phyloP scores from a whole-genome alignment of 1,140 invertebrate genomes.

The Teleogryllus occipitalis region DNA sequence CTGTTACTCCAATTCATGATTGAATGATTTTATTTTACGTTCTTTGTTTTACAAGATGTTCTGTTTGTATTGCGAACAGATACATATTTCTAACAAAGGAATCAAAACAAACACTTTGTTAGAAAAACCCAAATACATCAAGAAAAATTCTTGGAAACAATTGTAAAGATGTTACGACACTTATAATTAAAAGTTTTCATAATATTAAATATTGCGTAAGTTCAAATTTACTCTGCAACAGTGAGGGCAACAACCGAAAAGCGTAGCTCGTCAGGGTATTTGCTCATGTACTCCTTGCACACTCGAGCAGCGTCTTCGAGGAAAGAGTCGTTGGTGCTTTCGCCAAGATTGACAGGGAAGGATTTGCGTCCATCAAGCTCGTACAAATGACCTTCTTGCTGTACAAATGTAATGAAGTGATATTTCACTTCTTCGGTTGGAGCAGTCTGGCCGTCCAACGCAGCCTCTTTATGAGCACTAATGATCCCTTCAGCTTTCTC shows the following conservation, averaged over 20 bases:
- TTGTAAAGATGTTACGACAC: no score
- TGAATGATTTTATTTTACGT: no score
- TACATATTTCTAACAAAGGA: no score
- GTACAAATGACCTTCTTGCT: slow-evolving; percentile 75
- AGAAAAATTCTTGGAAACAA: no score
- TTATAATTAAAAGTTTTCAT: no score
- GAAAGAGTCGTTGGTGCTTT: slow-evolving; percentile 61
- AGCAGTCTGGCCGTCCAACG: slow-evolving; percentile 84
- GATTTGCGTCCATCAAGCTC: slow-evolving; percentile 88
- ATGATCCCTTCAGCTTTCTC: slow-evolving; percentile 63
- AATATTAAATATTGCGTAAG: background rate
- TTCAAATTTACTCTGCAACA: slow-evolving; percentile 28
- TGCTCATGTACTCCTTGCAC: slow-evolving; percentile 72
- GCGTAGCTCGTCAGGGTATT: slow-evolving; percentile 72
- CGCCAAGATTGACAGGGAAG: slow-evolving; percentile 76
- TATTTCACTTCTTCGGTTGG: slow-evolving; percentile 69
- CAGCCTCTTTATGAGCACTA: slow-evolving; percentile 72
- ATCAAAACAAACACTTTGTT: no score
- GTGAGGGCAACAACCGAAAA: slow-evolving; percentile 73
- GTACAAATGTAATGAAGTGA: slow-evolving; percentile 85
- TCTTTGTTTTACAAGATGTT: no score
- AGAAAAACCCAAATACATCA: no score
- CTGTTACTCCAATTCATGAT: no score
- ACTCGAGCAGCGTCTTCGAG: slow-evolving; percentile 70
- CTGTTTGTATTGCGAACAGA: no score